These are phyloP conservation scores for Himalopsyche tibetana DNA, from an alignment of 2,888 invertebrate species.

Conservation along the genomic window DNA sequence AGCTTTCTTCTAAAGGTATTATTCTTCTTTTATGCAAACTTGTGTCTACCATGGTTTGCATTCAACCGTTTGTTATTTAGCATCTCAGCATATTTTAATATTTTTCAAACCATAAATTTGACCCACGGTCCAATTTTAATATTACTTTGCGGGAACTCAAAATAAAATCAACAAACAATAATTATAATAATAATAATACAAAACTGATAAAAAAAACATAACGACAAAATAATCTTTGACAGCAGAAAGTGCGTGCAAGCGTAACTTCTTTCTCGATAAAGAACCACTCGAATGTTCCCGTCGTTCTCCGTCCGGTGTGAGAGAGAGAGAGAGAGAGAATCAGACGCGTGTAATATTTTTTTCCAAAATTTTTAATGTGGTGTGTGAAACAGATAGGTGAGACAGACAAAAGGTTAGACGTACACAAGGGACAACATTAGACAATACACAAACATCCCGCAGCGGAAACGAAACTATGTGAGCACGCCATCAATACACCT, in stretches of 20 bases:
- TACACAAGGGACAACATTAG: slow-evolving; percentile 94
- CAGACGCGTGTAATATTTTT: slow-evolving; percentile 64
- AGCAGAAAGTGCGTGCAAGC: slow-evolving; percentile 66
- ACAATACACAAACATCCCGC: slow-evolving; percentile 87
- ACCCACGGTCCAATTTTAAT: slow-evolving; percentile 34
- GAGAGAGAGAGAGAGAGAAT: slow-evolving; percentile 59
- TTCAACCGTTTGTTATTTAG: slow-evolving; percentile 58
- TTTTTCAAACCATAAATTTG: not conserved
- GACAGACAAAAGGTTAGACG: slow-evolving; percentile 79
- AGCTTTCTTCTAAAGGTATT: not conserved
- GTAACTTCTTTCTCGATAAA: slow-evolving; percentile 61
- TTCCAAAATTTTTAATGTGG: slow-evolving; percentile 61
- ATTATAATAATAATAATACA: slow-evolving; percentile 51
- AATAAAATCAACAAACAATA: slow-evolving; percentile 55
- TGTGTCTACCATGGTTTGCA: slow-evolving; percentile 65
- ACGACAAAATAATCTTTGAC: slow-evolving; percentile 62
- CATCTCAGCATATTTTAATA: slow-evolving; percentile 54
- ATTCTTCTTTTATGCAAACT: slow-evolving; percentile 44
- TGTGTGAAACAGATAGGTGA: slow-evolving; percentile 66
- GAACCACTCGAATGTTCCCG: slow-evolving; percentile 62
- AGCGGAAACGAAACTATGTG: slow-evolving; percentile 67
- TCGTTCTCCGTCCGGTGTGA: slow-evolving; percentile 65
- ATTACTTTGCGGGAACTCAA: slow-evolving; percentile 50
- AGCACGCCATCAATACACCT: not conserved
- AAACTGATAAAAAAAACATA: slow-evolving; percentile 53